Conservation (phyloP, 2,797 vertebrate genomes). For the Hippoglossus hippoglossus region DNA sequence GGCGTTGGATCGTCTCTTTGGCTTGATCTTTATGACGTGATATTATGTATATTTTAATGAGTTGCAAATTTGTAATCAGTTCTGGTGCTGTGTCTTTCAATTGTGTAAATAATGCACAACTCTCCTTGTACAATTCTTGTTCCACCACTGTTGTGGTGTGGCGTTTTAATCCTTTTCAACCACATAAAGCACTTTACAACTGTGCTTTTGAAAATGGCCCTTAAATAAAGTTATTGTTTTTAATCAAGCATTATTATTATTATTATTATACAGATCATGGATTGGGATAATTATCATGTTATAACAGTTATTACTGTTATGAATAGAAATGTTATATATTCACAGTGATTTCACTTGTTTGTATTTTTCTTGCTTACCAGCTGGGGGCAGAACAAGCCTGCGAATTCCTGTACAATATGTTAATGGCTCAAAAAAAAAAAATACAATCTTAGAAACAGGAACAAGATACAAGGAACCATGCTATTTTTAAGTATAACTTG, state of each 20-base stretch:
- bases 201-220: too few species aligned
- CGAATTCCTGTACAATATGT: not conserved
- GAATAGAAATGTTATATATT: not conserved
- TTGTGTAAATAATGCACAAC: too few species aligned
- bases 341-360: not conserved
- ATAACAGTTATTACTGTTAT: not conserved
- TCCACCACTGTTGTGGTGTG: too few species aligned
- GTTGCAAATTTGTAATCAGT: too few species aligned
- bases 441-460: not conserved
- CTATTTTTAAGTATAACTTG: not conserved
- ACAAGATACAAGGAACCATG: not conserved
- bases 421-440: not conserved
- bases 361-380: conserved; percentile 32
- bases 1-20: too few species aligned
- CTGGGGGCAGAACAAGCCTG: conserved; percentile 59
- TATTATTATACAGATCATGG: not conserved
- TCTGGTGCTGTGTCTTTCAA: not conserved
- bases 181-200: too few species aligned
- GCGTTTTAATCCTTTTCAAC: too few species aligned
- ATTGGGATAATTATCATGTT: not conserved
- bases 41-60: too few species aligned
- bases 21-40: too few species aligned
- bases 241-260: too few species aligned
- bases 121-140: too few species aligned
- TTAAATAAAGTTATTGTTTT: too few species aligned